Conservation (phyloP, 2,113 vertebrate genomes). For the Morone chrysops region DNA sequence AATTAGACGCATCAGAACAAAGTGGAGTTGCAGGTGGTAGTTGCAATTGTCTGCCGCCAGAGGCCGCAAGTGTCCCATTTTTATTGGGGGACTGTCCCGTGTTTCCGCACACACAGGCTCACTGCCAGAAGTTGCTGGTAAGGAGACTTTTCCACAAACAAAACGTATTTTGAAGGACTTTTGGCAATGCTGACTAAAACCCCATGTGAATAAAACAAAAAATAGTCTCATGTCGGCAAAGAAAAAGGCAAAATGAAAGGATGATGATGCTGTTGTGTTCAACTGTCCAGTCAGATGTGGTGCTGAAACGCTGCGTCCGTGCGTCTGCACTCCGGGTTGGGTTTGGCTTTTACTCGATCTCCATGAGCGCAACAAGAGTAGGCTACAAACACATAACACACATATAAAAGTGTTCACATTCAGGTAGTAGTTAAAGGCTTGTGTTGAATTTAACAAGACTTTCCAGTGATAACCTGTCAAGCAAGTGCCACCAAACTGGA, state of each 20-base stretch:
- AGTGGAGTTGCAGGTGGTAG: background rate
- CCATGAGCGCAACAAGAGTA: background rate
- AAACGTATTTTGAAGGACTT: background rate
- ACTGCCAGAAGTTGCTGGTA: background rate
- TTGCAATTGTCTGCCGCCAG: slow-evolving; percentile 39
- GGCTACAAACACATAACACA: background rate
- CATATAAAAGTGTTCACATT: too few relatives aligned
- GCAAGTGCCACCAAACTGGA: slow-evolving; percentile 3
- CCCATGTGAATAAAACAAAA: background rate
- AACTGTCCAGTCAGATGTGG: slow-evolving; percentile 69
- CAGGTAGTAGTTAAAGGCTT: background rate
- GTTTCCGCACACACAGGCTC: background rate
- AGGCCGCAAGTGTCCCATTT: slow-evolving; percentile 12
- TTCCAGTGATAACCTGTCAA: background rate
- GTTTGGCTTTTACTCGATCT: too few relatives aligned
- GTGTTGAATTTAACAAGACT: background rate
- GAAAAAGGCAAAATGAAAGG: background rate
- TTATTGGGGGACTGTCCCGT: background rate
- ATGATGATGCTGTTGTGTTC: background rate
- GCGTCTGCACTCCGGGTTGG: background rate
- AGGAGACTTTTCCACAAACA: background rate
- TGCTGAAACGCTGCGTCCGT: slow-evolving; percentile 64
- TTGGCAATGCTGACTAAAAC: background rate
- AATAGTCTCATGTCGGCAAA: background rate
- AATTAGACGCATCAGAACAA: background rate